Conservation (phyloP, 2,797 vertebrate species). For the Novumbra hubbsi region DNA sequence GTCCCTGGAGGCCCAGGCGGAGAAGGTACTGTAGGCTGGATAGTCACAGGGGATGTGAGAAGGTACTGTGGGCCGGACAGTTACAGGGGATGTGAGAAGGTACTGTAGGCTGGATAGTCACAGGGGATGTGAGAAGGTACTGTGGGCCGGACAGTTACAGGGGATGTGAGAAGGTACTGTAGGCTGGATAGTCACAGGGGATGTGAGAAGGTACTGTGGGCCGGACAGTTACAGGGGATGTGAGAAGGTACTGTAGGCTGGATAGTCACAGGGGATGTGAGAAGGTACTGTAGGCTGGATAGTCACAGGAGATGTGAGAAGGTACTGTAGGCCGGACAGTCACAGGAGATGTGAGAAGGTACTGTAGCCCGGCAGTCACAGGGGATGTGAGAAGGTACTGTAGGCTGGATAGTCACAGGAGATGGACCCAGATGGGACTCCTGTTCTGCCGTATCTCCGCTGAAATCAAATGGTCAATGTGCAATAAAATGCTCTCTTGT, state of each 20-base stretch:
- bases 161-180: slow-evolving; percentile 79
- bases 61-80: slow-evolving; percentile 69
- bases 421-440: too few relatives aligned
- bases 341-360: too few relatives aligned
- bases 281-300: slow-evolving; percentile 73
- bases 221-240: neutral
- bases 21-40: slow-evolving; percentile 77
- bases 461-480: neutral
- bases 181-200: slow-evolving; percentile 10
- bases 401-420: slow-evolving; percentile 4
- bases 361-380: slow-evolving; percentile 47
- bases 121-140: slow-evolving; percentile 80
- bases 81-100: slow-evolving; percentile 78
- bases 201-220: slow-evolving; percentile 79
- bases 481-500: neutral
- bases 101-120: slow-evolving; percentile 55
- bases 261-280: slow-evolving; percentile 70
- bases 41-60: slow-evolving; percentile 62
- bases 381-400: slow-evolving; percentile 90
- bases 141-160: slow-evolving; percentile 12
- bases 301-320: slow-evolving; percentile 76
- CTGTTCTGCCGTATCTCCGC: too few relatives aligned
- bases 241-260: slow-evolving; percentile 80
- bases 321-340: slow-evolving; percentile 68
- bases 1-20: slow-evolving; percentile 96